Evolutionary conservation across 2,888 invertebrate genomes (phyloP).

Genomic region (Brachyopa scutellaris): DNA sequence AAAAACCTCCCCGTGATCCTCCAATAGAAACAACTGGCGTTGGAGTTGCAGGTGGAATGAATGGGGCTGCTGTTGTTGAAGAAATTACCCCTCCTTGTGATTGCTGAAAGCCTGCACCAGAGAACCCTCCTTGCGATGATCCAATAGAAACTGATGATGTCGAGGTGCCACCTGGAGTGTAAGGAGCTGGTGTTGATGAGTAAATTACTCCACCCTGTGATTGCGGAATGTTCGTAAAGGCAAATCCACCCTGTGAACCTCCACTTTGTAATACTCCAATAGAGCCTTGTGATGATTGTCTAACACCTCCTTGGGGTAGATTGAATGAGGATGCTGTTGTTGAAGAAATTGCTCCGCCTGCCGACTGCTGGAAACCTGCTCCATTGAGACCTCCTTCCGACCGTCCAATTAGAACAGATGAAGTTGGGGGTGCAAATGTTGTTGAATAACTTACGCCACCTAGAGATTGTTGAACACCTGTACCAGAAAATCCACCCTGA

Average conservation of each 20-base stretch:
- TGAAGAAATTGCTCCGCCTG: too few species aligned
- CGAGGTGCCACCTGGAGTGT: neutral
- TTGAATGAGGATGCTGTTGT: too few species aligned
- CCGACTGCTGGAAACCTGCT: neutral
- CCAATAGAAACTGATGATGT: too few species aligned
- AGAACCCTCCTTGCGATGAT: constrained; percentile 10
- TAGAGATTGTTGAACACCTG: constrained; percentile 33
- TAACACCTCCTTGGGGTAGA: too few species aligned
- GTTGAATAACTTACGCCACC: constrained; percentile 68
- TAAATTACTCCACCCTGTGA: constrained; percentile 12
- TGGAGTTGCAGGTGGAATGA: neutral
- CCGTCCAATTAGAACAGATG: neutral
- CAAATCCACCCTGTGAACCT: constrained; percentile 1
- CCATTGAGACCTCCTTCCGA: neutral
- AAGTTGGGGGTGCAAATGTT: neutral
- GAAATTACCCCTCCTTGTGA: neutral
- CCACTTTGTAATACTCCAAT: constrained; percentile 12
- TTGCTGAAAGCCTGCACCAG: too few species aligned
- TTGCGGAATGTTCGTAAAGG: constrained; percentile 39
- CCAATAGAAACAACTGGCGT: neutral
- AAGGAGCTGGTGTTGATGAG: neutral
- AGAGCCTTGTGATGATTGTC: constrained; percentile 29
- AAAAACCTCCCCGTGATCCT: constrained; percentile 6
- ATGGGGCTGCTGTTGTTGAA: neutral
- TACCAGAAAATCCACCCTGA: neutral